Evolutionary conservation across 2,113 vertebrate genomes (phyloP).

Genomic region (Tachysurus vachellii): DNA sequence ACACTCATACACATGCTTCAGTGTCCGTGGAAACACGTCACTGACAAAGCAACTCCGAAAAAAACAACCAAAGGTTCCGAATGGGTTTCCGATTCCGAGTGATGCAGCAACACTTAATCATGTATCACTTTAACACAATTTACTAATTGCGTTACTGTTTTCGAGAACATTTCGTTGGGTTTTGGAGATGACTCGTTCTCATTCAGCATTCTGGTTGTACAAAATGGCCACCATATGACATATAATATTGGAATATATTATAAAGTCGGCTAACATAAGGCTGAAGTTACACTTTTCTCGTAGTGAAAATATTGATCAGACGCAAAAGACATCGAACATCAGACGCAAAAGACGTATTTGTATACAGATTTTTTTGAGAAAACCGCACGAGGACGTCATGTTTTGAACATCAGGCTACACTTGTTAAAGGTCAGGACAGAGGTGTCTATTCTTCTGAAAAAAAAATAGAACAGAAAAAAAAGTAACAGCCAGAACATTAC

Average conservation of each 20-base stretch:
- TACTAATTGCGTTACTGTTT: background rate
- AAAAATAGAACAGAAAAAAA: background rate
- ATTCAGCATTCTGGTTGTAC: background rate
- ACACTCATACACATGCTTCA: background rate
- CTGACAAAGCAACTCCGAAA: background rate
- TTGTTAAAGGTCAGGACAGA: constrained; percentile 8
- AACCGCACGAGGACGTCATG: background rate
- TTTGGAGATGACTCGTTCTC: background rate
- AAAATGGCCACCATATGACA: background rate
- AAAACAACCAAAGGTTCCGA: constrained; percentile 22
- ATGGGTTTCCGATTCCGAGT: background rate
- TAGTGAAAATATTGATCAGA: background rate
- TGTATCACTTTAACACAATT: background rate
- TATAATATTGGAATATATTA: background rate
- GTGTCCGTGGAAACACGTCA: background rate
- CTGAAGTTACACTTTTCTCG: background rate
- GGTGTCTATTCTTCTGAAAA: background rate
- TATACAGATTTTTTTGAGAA: background rate
- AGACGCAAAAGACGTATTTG: background rate
- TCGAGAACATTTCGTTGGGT: background rate
- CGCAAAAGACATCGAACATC: background rate
- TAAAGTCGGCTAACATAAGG: background rate
- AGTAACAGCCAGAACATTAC: background rate
- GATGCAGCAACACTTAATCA: background rate
- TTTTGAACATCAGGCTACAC: background rate